Base-by-base conservation (phyloP, 1,140 invertebrate genomes). In the Andricus grossulariae region DNA sequence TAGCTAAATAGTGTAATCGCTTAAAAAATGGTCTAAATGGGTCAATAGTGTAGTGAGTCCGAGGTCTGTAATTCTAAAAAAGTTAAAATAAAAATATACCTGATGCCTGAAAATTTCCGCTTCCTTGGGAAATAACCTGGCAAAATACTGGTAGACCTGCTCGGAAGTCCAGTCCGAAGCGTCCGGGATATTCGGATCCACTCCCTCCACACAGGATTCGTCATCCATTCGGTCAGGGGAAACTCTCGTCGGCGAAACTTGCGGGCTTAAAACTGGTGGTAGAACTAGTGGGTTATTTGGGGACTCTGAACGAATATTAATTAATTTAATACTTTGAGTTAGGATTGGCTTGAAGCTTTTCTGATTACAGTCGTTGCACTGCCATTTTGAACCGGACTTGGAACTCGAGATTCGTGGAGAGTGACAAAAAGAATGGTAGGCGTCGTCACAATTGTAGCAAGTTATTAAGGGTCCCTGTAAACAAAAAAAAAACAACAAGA, bases 71-170 rank as follows among this genome's bases (percentile, higher is more conserved):
- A 32, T 32, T 32, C 5, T 32, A 5, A 39, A 66, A 66, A 73
- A 39, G n/a, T 60, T 18, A 25, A 49, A 73, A 75, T 25, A 50
- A 16, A 66, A 54, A 50, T 75, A 71, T 90, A 97, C 96, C 92
- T 97, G 96, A 81, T 97, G 94, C 85, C 93, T 94, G 83, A 98
- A 97, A 45, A 95, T 93, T 75, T 94, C 92, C 16, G 96, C 95
- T 85, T 95, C 94, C 82, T 96, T 94, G 1, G 94, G 93, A 57
- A 96, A 96, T 82, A 95, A 93, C 78, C 94, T 92, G 10, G 92
- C 92, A 86, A 97, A 96, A 91, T 97, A 97, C 19, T 94, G 92
- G 86, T 94, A 96, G 1, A 98, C 96, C 88, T 98, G 95, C 78
- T 96, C 94, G 11, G 94, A 93, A 6, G 94, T 94, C 97, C 97